phyloP scores from a whole-genome alignment of 2,113 vertebrate species.

The Urocolius indicus region DNA sequence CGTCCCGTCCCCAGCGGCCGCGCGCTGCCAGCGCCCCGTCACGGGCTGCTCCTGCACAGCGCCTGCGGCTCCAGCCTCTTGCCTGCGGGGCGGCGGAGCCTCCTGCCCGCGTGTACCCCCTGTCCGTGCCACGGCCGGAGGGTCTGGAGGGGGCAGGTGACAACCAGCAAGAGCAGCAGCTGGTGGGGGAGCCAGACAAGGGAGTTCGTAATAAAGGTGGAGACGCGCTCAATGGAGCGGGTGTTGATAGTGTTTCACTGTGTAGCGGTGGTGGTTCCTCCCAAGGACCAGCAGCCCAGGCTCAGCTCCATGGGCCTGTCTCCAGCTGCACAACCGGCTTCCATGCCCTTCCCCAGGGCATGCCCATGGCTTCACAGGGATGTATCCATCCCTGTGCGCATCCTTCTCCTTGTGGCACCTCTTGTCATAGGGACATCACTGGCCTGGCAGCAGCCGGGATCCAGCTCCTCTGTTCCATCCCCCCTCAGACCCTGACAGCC shows the following conservation, averaged over 20 bases:
- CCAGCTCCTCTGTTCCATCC: background rate
- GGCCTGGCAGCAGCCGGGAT: background rate
- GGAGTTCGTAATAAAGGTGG: background rate
- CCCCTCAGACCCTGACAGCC: background rate
- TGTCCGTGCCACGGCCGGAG: no score
- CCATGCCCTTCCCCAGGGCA: background rate
- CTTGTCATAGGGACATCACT: background rate
- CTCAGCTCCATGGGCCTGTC: background rate
- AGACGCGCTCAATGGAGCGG: background rate
- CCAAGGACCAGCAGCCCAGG: background rate
- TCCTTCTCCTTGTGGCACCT: background rate
- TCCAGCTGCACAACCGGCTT: background rate
- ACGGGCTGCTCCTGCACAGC: no score
- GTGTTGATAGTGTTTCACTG: background rate
- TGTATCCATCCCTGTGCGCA: background rate
- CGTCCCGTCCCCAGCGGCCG: no score
- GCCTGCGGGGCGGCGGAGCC: no score
- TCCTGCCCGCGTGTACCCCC: no score
- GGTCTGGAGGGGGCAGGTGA: no score
- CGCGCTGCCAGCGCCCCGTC: no score
- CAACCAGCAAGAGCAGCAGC: background rate
- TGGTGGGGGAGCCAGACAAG: background rate
- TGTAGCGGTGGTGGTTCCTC: background rate
- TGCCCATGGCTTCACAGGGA: background rate
- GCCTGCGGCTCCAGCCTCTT: no score